Percentiles rank a stretch among this genome's conserved stretches.
These are phyloP conservation scores for Trochalopteron elliotii DNA, from an alignment of 2,113 vertebrate genomes.

Conservation along the genomic window DNA sequence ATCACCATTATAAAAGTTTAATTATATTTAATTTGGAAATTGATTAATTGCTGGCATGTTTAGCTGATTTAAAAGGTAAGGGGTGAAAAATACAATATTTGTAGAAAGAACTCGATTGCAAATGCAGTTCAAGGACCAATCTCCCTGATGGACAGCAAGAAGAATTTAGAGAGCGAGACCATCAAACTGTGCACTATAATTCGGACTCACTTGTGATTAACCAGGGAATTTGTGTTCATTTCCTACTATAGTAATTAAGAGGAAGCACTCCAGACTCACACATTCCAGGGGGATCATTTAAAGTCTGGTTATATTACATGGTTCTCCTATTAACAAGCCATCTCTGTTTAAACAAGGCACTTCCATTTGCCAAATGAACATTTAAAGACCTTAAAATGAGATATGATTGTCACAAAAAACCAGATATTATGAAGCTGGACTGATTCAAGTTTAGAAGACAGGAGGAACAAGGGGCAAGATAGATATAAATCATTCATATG, in stretches of 20 bases:
- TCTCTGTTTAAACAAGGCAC: constrained; percentile 30
- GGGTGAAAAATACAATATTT: not conserved
- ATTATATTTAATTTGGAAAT: constrained; percentile 73
- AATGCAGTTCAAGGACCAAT: constrained; percentile 19
- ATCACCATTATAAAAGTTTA: constrained; percentile 67
- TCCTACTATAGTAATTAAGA: constrained; percentile 57
- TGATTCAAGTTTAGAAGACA: not conserved
- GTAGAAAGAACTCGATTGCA: constrained; percentile 12
- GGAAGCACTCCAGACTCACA: constrained; percentile 17
- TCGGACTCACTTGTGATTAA: constrained; percentile 51
- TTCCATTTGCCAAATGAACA: constrained; percentile 35
- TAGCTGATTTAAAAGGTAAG: constrained; percentile 41
- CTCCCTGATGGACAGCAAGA: not conserved
- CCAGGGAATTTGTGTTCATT: constrained; percentile 42
- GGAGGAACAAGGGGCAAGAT: not conserved
- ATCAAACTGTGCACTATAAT: constrained; percentile 57
- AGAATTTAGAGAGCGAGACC: not conserved
- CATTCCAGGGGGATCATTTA: constrained; percentile 41
- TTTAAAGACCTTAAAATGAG: constrained; percentile 27
- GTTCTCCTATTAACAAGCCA: constrained; percentile 39
- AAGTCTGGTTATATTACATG: constrained; percentile 49
- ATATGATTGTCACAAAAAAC: constrained; percentile 8
- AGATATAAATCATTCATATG: not conserved
- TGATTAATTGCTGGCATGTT: constrained; percentile 63
- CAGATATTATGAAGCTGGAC: not conserved